Conservation (phyloP, 2,888 invertebrate species). For the Podabrus alpinus region DNA sequence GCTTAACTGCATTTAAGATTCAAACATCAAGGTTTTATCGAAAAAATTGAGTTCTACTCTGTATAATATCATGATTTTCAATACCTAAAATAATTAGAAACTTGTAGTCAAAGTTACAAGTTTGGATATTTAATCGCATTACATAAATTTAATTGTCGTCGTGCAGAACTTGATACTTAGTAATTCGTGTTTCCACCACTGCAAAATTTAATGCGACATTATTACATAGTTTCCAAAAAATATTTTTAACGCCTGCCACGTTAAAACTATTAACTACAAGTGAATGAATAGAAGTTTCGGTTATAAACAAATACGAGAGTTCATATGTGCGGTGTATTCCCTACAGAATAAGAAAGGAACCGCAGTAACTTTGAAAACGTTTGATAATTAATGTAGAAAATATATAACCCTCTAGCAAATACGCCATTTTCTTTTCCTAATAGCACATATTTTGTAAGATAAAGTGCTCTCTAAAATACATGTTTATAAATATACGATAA, state of each 20-base stretch:
- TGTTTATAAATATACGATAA: background rate
- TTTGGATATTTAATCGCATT: background rate
- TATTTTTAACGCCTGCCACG: background rate
- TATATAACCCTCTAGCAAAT: background rate
- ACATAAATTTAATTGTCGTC: background rate
- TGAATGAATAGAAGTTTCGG: background rate
- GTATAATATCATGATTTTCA: background rate
- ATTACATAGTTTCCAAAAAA: background rate
- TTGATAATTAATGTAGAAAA: background rate
- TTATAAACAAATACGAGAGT: background rate
- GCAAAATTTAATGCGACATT: background rate
- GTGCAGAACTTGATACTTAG: background rate
- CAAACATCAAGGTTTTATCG: background rate
- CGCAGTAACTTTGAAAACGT: background rate
- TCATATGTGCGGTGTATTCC: background rate
- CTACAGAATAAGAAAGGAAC: background rate
- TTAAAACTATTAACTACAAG: background rate
- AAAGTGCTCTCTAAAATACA: background rate
- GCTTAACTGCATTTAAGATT: too few species aligned
- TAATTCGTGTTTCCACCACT: background rate
- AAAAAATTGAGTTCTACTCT: background rate
- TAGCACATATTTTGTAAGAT: background rate
- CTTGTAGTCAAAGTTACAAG: background rate
- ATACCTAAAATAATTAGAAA: background rate
- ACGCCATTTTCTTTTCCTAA: background rate